These are phyloP conservation scores for Sminthurides bifidus DNA, from an alignment of 1,140 invertebrate species.

Conservation along the genomic window DNA sequence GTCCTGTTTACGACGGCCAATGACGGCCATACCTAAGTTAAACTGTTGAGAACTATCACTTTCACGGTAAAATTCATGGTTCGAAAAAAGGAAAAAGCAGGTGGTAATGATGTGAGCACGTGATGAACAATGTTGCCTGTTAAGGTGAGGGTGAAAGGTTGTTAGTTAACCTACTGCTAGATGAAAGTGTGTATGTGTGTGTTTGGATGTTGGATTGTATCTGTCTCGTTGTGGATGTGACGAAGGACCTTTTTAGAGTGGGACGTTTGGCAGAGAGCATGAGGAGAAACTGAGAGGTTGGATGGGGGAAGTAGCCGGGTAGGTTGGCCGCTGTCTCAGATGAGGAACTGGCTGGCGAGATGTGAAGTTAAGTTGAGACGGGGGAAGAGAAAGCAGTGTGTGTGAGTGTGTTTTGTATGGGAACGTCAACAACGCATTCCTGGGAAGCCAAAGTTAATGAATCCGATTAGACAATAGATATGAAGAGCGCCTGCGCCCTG, in stretches of 20 bases:
- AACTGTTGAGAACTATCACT: too few species aligned
- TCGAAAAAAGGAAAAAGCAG: too few species aligned
- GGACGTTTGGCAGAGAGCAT: neutral
- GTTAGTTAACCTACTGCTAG: too few species aligned
- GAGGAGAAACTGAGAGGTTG: neutral
- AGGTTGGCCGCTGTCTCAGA: neutral
- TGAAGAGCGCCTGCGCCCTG: constrained; percentile 28
- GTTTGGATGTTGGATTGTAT: neutral
- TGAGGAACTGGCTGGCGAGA: neutral
- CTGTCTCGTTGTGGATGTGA: neutral
- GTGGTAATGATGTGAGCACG: too few species aligned
- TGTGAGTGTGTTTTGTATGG: constrained; percentile 20
- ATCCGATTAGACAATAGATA: constrained; percentile 33
- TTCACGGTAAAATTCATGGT: too few species aligned
- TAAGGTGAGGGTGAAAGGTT: too few species aligned
- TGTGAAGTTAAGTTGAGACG: neutral
- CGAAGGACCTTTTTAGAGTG: neutral
- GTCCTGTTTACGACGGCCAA: too few species aligned
- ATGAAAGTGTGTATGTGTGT: too few species aligned
- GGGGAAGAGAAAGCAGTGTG: constrained; percentile 10
- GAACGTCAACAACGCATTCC: constrained; percentile 32
- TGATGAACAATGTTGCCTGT: too few species aligned
- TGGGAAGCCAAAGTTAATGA: constrained; percentile 30
- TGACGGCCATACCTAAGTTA: too few species aligned
- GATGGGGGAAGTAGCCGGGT: neutral